A percentile compares a stretch with the other conserved stretches of the same genome.
phyloP scores from a whole-genome alignment of 1,140 invertebrate species.

The Halictus rubicundus region DNA sequence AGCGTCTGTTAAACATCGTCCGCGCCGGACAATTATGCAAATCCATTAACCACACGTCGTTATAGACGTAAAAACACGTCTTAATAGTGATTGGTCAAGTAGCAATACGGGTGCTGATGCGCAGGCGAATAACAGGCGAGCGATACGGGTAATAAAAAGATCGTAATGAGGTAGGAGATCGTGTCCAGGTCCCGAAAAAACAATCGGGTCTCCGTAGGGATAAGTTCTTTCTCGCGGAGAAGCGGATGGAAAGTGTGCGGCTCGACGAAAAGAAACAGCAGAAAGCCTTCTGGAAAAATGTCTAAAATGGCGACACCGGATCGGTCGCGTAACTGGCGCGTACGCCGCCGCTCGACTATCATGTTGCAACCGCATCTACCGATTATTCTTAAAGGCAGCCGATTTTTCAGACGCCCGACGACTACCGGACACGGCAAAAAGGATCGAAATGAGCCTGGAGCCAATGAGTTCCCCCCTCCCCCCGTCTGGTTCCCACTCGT shows the following conservation, averaged over 20 bases:
- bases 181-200: no score
- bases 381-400: constrained; percentile 61
- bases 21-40: no score
- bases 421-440: constrained; percentile 29
- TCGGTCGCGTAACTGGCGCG: constrained; percentile 41
- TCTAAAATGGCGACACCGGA: constrained; percentile 54
- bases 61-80: no score
- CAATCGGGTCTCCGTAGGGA: neutral
- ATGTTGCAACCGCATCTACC: constrained; percentile 63
- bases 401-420: constrained; percentile 49
- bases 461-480: neutral
- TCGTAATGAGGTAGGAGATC: no score
- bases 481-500: no score
- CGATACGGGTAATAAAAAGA: no score
- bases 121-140: no score
- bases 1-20: no score
- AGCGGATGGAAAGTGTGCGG: constrained; percentile 29
- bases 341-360: constrained; percentile 54
- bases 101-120: no score
- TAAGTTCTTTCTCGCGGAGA: neutral
- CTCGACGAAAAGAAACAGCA: constrained; percentile 21
- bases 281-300: constrained; percentile 21
- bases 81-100: no score
- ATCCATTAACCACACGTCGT: no score
- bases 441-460: constrained; percentile 19